Evolutionary conservation across 2,797 vertebrate genomes (phyloP), one percentile per base, ranked within the genome.

Genomic region (Onychomys torridus): DNA sequence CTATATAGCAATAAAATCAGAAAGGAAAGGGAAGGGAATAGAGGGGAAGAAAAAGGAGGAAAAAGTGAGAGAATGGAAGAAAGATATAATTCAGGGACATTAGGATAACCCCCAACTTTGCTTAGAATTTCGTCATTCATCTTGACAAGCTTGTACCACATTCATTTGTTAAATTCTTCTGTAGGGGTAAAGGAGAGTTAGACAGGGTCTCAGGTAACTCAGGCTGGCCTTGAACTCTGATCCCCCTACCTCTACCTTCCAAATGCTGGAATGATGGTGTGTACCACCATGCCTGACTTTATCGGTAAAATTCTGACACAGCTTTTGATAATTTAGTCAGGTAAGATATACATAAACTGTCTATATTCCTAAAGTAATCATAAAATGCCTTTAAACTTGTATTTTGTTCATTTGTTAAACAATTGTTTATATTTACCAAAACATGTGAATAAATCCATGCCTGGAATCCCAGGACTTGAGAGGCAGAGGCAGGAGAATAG

Each of bases 361-460:
- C 77, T 91, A 9, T 69, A 95, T 2, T 92, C 71, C 17, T 49
- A 88, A 93, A 52, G 7, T 12, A 84, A 89, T 76, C 23, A 87
- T 93, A 59, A 95, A 93, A 91, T 79, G 29, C 86, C 49, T 94
- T 95, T 89, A 92, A 93, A 91, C 49, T 46, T 94, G 32, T 49
- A 78, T 91, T 95, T 89, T 89, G 17, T 52, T 91, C 85, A 52
- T 59, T 91, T 96, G 77, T 95, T 59, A 71, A 91, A 93, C 32
- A 32, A 61, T 81, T 87, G 32, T 92, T 85, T 82, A 46, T 79
- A 82, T 27, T 88, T 75, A 77, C 59, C 52, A 88, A 93, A 95
- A 93, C 32, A 27, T 57, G 29, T 61, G 55, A 76, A 63, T 61
- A 14, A 46, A n/a, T 21, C 71, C 87, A 76, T 23, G 19, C 73